A percentile compares a stretch with the other conserved stretches of the same genome.
Evolutionary conservation across 2,888 invertebrate genomes (phyloP).

Genomic region (Megamerina dolium): DNA sequence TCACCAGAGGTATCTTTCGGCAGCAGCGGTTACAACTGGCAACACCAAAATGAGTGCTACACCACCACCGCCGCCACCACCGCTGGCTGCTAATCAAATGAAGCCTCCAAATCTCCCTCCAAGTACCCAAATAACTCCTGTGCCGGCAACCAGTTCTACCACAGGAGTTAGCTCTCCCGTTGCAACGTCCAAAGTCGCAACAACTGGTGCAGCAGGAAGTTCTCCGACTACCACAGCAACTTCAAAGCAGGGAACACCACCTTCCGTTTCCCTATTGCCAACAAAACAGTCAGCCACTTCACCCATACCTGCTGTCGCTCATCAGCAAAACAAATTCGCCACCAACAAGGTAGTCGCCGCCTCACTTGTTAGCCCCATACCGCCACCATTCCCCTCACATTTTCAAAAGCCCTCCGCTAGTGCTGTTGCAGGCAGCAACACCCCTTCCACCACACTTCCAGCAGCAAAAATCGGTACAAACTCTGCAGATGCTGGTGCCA

Average conservation of each 20-base stretch:
- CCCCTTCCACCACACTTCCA: constrained; percentile 12
- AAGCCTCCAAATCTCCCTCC: constrained; percentile 33
- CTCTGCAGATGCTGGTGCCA: constrained; percentile 8
- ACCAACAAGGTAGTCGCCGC: constrained; percentile 23
- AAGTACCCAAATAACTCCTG: constrained; percentile 33
- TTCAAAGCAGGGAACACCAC: constrained; percentile 16
- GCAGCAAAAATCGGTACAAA: constrained; percentile 13
- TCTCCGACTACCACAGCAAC: constrained; percentile 4
- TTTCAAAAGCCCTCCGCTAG: constrained; percentile 25
- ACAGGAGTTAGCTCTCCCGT: not conserved
- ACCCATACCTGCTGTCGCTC: constrained; percentile 25
- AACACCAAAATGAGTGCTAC: constrained; percentile 22
- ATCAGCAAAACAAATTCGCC: constrained; percentile 30
- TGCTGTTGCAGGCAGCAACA: constrained; percentile 8
- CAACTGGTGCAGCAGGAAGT: constrained; percentile 2
- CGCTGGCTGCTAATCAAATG: constrained; percentile 26
- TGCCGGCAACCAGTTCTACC: constrained; percentile 17
- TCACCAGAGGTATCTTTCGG: constrained; percentile 27
- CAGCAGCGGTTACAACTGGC: constrained; percentile 22
- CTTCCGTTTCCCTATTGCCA: constrained; percentile 30
- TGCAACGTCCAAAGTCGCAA: constrained; percentile 3
- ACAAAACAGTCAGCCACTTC: constrained; percentile 23
- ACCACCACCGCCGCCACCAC: constrained; percentile 25
- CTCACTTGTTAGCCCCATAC: constrained; percentile 24
- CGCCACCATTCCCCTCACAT: constrained; percentile 27